Conservation (phyloP, 2,888 invertebrate species). For the Crocallis elinguaria region DNA sequence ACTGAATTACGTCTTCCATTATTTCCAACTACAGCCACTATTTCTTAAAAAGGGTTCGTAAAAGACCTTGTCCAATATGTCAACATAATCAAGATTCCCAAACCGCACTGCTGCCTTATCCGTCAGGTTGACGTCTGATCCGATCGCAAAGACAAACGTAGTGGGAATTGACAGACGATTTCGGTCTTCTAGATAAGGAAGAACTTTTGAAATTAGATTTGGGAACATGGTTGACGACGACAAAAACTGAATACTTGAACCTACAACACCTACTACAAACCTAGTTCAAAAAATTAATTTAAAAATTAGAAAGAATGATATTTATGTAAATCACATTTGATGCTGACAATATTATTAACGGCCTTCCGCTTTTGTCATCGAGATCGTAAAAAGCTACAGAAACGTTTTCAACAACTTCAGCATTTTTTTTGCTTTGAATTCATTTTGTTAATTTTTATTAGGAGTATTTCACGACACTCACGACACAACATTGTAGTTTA, state of each 20-base stretch:
- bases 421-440: not conserved
- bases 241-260: not conserved
- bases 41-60: not conserved
- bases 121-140: constrained; percentile 9
- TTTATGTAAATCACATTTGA: not conserved
- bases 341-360: constrained; percentile 2
- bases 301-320: not conserved
- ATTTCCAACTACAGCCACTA: not conserved
- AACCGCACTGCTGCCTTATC: constrained; percentile 16
- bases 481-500: constrained; percentile 1
- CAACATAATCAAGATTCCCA: constrained; percentile 13
- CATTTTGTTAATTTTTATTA: not conserved
- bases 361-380: constrained; percentile 9
- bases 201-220: constrained; percentile 7
- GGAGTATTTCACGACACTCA: not conserved
- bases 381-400: constrained; percentile 5
- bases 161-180: constrained; percentile 20
- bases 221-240: not conserved
- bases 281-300: not conserved
- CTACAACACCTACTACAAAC: not conserved
- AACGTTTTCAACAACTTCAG: constrained; percentile 3
- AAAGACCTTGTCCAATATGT: not conserved
- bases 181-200: constrained; percentile 7
- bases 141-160: constrained; percentile 3
- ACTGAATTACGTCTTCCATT: not conserved